Evolutionary conservation across 2,113 vertebrate genomes (phyloP).

Genomic region (Cephalopholis sonnerati): DNA sequence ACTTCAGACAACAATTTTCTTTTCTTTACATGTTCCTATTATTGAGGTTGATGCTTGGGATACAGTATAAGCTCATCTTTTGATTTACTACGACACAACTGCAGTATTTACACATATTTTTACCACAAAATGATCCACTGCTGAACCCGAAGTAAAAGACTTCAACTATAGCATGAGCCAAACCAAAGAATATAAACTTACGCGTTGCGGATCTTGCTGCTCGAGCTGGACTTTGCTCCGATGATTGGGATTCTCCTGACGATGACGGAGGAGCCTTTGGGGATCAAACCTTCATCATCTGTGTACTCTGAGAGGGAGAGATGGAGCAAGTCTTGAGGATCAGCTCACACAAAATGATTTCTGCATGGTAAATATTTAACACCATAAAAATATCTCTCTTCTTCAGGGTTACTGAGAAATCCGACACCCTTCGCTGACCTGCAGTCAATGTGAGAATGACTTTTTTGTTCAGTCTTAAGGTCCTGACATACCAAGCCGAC

Average conservation of each 20-base stretch:
- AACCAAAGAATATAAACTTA: constrained; percentile 80
- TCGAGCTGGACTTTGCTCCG: constrained; percentile 89
- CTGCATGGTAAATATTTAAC: background rate
- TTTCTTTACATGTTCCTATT: background rate
- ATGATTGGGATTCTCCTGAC: constrained; percentile 95
- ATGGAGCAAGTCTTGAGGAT: background rate
- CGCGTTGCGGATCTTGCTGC: constrained; percentile 94
- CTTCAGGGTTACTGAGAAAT: background rate
- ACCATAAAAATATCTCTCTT: background rate
- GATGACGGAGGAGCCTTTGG: constrained; percentile 98
- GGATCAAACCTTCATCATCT: constrained; percentile 91
- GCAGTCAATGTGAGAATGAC: background rate
- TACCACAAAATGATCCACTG: no score
- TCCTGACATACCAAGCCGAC: no score
- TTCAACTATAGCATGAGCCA: background rate
- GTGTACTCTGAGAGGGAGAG: constrained; percentile 89
- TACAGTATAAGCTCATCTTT: background rate
- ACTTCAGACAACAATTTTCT: background rate
- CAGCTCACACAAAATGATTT: background rate
- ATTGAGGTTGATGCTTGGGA: background rate
- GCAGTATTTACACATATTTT: background rate
- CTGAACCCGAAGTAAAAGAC: background rate
- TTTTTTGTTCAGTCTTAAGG: background rate
- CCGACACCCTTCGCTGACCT: no score
- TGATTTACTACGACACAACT: background rate